phyloP scores from a whole-genome alignment of 1,140 invertebrate genomes.

The Rhopalosiphum padi region DNA sequence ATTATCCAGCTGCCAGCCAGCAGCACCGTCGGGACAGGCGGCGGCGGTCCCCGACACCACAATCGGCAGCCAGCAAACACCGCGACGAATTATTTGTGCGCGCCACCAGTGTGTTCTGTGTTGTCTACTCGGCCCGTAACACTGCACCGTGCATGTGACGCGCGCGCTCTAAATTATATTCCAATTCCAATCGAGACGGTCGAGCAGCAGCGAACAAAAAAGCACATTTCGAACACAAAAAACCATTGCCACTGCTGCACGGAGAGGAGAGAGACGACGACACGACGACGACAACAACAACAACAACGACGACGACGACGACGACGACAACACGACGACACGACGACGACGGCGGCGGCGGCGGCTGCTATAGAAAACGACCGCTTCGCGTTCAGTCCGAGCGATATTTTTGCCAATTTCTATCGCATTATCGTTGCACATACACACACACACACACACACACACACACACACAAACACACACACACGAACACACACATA shows the following conservation, averaged over 20 bases:
- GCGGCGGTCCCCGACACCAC: neutral
- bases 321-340: neutral
- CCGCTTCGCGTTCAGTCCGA: neutral
- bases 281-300: neutral
- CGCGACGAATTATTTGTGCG: conserved; percentile 1
- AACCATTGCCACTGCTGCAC: too few relatives aligned
- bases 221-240: too few relatives aligned
- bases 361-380: neutral
- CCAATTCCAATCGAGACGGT: neutral
- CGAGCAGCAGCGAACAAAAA: neutral
- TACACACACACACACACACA: too few relatives aligned
- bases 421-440: neutral
- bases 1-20: conserved; percentile 2
- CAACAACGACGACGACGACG: neutral
- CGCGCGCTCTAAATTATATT: neutral
- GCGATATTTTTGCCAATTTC: neutral
- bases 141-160: neutral
- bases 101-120: neutral
- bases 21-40: neutral
- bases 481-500: neutral
- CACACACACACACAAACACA: neutral
- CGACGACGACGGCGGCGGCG: too few relatives aligned
- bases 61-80: neutral
- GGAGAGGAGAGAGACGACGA: neutral
- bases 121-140: neutral